Evolutionary conservation across 2,797 vertebrate genomes (phyloP), one percentile per base, ranked within the genome.

Genomic region (Ptychobarbus kaznakovi): DNA sequence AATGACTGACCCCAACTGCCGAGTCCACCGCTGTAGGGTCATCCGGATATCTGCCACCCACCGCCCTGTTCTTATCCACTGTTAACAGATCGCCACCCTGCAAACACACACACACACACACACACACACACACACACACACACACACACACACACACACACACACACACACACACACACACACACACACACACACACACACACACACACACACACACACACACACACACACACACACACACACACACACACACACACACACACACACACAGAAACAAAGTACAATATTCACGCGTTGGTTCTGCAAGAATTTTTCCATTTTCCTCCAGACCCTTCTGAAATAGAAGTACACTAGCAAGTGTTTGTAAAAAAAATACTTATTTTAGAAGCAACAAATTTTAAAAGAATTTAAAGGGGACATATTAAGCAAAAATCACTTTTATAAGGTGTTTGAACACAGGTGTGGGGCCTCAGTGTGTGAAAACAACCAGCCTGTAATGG

Each of bases 41-140:
- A n/a, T 92, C 90, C 20, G 79, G 83, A 87, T 86, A 85, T n/a
- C 88, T 86, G 11, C 87, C 83, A 32, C 28, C 35, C 10, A 38
- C n/a, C n/a, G 58, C 74, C 90, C 88, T 91, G 80, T 87, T 86
- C 84, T 90, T 90, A 46, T 92, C 91, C 28, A 83, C 82, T 58
- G 86, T 61, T 51, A 91, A 81, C 85, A 90, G 74, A 77, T 91
- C 90, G 73, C 65, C 86, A 83, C 77, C 78, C 91, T 91, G 40
- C 40, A 82, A 18, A 86, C 73, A 80, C 68, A 56, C 40, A 65
- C n/a, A 42, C 38, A 65, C 22, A 86, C 73, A 80, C 68, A 56
- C 40, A 65, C 22, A 86, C 73, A 80, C 68, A 56, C 40, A 65
- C 22, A 86, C 73, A 80, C 68, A 56, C 40, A 65, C 22, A 86